A percentile compares a stretch with the other conserved stretches of the same genome.
Evolutionary conservation across 1,140 invertebrate genomes (phyloP).

Genomic region (Drosophila lowei): DNA sequence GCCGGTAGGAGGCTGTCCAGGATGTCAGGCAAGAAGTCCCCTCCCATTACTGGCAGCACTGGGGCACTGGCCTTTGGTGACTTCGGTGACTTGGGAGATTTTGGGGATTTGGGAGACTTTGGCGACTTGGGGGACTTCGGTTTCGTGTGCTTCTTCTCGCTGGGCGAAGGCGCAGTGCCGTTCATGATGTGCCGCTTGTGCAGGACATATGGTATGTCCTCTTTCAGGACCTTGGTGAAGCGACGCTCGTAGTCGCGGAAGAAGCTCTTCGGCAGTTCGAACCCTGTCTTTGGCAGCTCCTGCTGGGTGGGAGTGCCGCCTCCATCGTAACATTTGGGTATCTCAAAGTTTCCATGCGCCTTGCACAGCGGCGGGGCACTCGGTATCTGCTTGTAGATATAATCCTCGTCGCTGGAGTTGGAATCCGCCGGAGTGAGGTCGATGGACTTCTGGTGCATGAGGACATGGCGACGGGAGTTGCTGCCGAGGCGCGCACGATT

Average conservation of each 20-base stretch:
- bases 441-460: slow-evolving; percentile 94
- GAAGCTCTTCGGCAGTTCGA: slow-evolving; percentile 86
- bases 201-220: slow-evolving; percentile 91
- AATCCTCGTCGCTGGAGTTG: slow-evolving; percentile 90
- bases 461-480: slow-evolving; percentile 88
- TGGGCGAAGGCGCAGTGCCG: slow-evolving; percentile 87
- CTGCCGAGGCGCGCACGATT: slow-evolving; percentile 88
- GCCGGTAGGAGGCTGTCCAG: slow-evolving; percentile 76
- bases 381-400: slow-evolving; percentile 88
- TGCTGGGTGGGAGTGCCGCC: slow-evolving; percentile 52
- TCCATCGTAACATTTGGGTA: slow-evolving; percentile 84
- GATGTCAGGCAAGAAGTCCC: slow-evolving; percentile 80
- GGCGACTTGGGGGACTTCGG: slow-evolving; percentile 86
- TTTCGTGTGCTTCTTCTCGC: slow-evolving; percentile 84
- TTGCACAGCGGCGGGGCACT: slow-evolving; percentile 88
- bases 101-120: slow-evolving; percentile 85
- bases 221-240: slow-evolving; percentile 74
- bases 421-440: slow-evolving; percentile 90
- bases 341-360: slow-evolving; percentile 87
- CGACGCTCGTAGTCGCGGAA: slow-evolving; percentile 85
- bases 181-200: slow-evolving; percentile 93
- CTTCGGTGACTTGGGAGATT: slow-evolving; percentile 85
- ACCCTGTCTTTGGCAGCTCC: slow-evolving; percentile 83
- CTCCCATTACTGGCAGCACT: slow-evolving; percentile 8
- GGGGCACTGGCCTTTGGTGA: slow-evolving; percentile 52